phyloP scores from a whole-genome alignment of 2,113 vertebrate genomes.

The Arothron firmamentum region DNA sequence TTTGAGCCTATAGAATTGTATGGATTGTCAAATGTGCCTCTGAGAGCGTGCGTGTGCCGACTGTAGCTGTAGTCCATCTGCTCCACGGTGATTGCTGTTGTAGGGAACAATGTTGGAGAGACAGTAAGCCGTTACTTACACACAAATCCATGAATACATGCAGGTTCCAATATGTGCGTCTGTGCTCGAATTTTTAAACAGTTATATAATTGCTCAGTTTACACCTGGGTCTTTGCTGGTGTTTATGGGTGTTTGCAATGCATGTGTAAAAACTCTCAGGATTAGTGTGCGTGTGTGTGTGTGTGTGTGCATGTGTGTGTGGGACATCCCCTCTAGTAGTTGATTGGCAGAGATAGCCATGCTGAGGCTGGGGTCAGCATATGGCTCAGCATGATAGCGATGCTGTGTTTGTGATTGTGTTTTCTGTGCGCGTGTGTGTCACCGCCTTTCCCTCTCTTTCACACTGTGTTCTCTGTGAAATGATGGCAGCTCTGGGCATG shows the following conservation, averaged over 20 bases:
- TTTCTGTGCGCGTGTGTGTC: conserved; percentile 69
- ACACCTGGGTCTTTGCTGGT: conserved; percentile 19
- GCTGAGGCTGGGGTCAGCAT: conserved; percentile 93
- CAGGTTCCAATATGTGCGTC: conserved; percentile 63
- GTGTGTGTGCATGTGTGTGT: conserved; percentile 53
- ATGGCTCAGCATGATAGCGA: conserved; percentile 93
- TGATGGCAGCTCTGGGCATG: conserved; percentile 91
- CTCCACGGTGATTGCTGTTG: conserved; percentile 84
- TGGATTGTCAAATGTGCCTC: conserved; percentile 12
- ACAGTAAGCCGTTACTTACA: conserved; percentile 61
- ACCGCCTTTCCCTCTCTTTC: conserved; percentile 76
- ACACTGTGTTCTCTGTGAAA: conserved; percentile 84
- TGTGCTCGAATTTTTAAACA: conserved; percentile 45
- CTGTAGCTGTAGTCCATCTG: conserved; percentile 85
- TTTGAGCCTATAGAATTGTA: neutral
- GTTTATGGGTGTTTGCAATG: conserved; percentile 20
- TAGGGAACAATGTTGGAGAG: conserved; percentile 69
- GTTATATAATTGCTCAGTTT: conserved; percentile 31
- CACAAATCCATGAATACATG: conserved; percentile 14
- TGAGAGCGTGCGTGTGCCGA: conserved; percentile 19
- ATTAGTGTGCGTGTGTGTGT: conserved; percentile 37
- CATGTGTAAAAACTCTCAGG: conserved; percentile 38
- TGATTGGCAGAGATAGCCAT: conserved; percentile 92
- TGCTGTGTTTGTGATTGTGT: conserved; percentile 69
- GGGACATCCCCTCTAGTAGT: conserved; percentile 76